Percentiles rank a stretch among this genome's conserved stretches.
Evolutionary conservation across 2,888 invertebrate genomes (phyloP).

Genomic region (Tinea pellionella): DNA sequence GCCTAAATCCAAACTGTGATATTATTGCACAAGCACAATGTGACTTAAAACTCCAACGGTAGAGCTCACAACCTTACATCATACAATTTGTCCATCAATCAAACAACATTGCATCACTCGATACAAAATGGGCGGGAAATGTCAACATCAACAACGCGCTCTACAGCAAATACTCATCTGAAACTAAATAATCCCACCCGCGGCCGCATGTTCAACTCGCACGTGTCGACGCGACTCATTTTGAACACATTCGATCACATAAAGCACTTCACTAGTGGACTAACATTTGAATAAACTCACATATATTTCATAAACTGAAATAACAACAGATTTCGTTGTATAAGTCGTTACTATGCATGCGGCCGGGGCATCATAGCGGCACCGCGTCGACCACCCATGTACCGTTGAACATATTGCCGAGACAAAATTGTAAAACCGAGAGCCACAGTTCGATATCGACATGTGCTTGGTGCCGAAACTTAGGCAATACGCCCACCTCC

Average conservation of each 20-base stretch:
- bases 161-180: not conserved
- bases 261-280: not conserved
- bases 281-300: not conserved
- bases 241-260: not conserved
- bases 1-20: constrained; percentile 72
- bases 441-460: not conserved
- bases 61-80: constrained; percentile 70
- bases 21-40: constrained; percentile 72
- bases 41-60: constrained; percentile 66
- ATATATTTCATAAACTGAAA: not conserved
- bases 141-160: not conserved
- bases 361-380: not conserved
- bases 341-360: not conserved
- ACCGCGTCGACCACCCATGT: not conserved
- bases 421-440: not conserved
- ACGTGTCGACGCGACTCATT: not conserved
- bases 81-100: constrained; percentile 24
- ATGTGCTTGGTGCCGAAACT: constrained; percentile 60
- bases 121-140: not conserved
- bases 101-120: too few relatives aligned
- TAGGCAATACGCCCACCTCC: constrained; percentile 69
- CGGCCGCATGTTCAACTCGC: not conserved
- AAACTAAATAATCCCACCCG: not conserved
- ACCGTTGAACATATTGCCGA: not conserved
- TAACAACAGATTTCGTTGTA: not conserved